Evolutionary conservation across 2,797 vertebrate species (phyloP).

Genomic region (Eurystomus glaucurus): DNA sequence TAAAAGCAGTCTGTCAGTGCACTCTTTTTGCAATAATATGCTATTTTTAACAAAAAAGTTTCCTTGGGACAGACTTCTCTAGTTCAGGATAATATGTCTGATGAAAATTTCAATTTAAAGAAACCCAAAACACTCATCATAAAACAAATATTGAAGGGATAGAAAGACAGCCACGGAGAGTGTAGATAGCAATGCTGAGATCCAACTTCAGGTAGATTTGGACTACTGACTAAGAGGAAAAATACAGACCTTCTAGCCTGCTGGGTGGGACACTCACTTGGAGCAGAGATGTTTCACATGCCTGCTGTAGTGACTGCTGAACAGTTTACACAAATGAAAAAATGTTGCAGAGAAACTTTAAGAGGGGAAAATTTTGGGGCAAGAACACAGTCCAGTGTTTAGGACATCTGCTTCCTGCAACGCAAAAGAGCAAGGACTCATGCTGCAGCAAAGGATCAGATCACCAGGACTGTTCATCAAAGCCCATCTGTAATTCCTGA

Average conservation of each 20-base stretch:
- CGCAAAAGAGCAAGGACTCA: rapidly evolving
- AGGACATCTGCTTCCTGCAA: background rate
- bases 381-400: background rate
- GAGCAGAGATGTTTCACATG: background rate
- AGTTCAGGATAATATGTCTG: background rate
- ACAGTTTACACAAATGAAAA: background rate
- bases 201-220: background rate
- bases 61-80: background rate
- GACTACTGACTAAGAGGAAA: background rate
- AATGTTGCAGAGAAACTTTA: background rate
- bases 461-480: background rate
- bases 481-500: background rate
- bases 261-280: background rate
- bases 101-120: background rate
- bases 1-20: background rate
- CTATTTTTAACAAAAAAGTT: background rate
- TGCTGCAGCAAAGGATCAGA: background rate
- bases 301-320: background rate
- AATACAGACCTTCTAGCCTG: background rate
- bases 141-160: background rate
- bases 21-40: background rate
- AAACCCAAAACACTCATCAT: background rate
- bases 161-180: background rate
- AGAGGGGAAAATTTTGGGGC: background rate
- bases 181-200: background rate